Conservation (phyloP, 2,113 vertebrate species). For the Formicarius rufipectus region DNA sequence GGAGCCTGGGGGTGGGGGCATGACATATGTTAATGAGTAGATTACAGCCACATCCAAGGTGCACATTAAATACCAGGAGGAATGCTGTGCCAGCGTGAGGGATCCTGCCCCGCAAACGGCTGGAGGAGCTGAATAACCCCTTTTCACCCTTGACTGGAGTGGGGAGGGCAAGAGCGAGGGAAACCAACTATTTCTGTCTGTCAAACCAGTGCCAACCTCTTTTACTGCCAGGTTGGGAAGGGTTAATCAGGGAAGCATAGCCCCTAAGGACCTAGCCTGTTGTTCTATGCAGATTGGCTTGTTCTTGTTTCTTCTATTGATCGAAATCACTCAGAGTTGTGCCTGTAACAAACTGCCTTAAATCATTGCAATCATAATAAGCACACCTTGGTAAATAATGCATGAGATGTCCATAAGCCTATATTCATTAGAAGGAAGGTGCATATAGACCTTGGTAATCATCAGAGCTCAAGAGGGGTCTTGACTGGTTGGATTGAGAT, state of each 20-base stretch:
- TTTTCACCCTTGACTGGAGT: not conserved
- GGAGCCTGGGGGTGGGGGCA: not conserved
- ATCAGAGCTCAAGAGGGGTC: not conserved
- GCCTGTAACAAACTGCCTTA: slow-evolving; percentile 67
- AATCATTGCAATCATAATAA: slow-evolving; percentile 70
- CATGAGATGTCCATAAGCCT: slow-evolving; percentile 44
- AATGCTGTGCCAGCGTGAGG: not conserved
- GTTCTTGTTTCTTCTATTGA: slow-evolving; percentile 64
- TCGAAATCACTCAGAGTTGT: slow-evolving; percentile 60
- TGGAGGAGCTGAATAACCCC: not conserved
- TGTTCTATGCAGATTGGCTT: slow-evolving; percentile 57
- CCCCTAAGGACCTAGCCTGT: not conserved
- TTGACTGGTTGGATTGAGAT: not conserved
- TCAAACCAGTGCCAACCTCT: not conserved
- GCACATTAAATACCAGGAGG: not conserved
- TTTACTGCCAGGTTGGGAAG: not conserved
- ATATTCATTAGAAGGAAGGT: slow-evolving; percentile 60
- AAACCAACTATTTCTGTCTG: not conserved
- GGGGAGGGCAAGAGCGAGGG: not conserved
- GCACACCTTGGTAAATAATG: slow-evolving; percentile 67
- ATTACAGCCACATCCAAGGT: not conserved
- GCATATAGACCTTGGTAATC: not conserved
- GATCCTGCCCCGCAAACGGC: not conserved
- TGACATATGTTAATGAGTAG: not conserved
- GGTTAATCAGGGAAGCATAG: slow-evolving; percentile 6